phyloP scores from a whole-genome alignment of 35 echinoderm and acorn worm genomes.

The Lytechinus pictus region DNA sequence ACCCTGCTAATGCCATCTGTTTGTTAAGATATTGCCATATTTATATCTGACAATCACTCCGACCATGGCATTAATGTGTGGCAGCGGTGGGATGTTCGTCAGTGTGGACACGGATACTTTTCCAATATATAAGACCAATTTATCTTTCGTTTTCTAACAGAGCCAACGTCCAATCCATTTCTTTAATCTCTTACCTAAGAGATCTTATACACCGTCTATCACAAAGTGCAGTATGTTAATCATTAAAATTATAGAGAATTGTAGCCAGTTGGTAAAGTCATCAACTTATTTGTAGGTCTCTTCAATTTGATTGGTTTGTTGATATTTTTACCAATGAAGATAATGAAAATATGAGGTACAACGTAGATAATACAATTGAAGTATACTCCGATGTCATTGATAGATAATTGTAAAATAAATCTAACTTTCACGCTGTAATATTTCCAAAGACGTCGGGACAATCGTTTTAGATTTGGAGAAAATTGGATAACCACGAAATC shows the following conservation, averaged over 20 bases:
- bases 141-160: neutral
- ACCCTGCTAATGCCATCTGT: conserved; percentile 1
- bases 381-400: no score
- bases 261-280: neutral
- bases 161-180: neutral
- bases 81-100: neutral
- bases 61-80: neutral
- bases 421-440: neutral
- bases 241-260: neutral
- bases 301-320: neutral
- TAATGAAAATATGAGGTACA: neutral
- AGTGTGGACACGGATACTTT: neutral
- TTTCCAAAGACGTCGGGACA: no score
- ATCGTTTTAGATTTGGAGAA: neutral
- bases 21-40: neutral
- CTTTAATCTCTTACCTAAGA: neutral
- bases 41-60: neutral
- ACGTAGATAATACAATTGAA: no score
- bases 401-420: no score
- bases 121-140: neutral
- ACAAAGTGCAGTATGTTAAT: neutral
- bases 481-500: neutral
- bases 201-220: neutral
- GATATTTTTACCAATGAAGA: neutral
- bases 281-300: neutral